phyloP scores from a whole-genome alignment of 2,113 vertebrate genomes.

The Apeltes quadracus region DNA sequence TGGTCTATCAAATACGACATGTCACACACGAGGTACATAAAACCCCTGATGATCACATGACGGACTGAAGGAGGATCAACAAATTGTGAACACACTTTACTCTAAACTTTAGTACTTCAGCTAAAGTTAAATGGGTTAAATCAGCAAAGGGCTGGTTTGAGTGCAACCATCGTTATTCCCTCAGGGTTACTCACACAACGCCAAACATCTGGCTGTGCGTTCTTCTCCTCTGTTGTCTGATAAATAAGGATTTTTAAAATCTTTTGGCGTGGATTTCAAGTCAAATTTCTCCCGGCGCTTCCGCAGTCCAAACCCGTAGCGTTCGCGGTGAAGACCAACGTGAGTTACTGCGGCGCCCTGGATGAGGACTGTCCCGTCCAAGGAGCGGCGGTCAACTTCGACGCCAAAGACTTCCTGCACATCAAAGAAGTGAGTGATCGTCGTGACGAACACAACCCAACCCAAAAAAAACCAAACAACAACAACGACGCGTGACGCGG shows the following conservation, averaged over 20 bases:
- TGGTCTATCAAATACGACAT: too few relatives aligned
- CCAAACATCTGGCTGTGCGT: neutral
- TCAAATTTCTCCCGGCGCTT: neutral
- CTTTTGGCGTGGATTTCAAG: neutral
- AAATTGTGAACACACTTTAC: neutral
- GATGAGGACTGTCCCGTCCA: constrained; percentile 96
- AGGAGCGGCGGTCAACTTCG: constrained; percentile 95
- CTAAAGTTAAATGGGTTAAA: neutral
- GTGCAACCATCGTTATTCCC: too few relatives aligned
- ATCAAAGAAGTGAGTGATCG: constrained; percentile 91
- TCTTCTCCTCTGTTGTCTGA: neutral
- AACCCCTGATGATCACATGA: neutral
- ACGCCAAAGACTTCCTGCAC: constrained; percentile 99
- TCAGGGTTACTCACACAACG: too few relatives aligned
- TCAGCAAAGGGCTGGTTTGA: neutral
- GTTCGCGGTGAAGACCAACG: constrained; percentile 94
- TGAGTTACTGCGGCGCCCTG: constrained; percentile 94
- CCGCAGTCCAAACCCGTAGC: constrained; percentile 93
- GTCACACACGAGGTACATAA: neutral
- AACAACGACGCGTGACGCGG: constrained; percentile 12
- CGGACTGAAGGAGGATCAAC: neutral
- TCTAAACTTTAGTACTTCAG: neutral
- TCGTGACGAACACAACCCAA: too few relatives aligned
- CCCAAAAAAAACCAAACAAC: too few relatives aligned
- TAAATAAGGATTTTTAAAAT: too few relatives aligned